These are phyloP conservation scores for Acanthisitta chloris DNA, from an alignment of 2,113 vertebrate species.

Conservation along the genomic window DNA sequence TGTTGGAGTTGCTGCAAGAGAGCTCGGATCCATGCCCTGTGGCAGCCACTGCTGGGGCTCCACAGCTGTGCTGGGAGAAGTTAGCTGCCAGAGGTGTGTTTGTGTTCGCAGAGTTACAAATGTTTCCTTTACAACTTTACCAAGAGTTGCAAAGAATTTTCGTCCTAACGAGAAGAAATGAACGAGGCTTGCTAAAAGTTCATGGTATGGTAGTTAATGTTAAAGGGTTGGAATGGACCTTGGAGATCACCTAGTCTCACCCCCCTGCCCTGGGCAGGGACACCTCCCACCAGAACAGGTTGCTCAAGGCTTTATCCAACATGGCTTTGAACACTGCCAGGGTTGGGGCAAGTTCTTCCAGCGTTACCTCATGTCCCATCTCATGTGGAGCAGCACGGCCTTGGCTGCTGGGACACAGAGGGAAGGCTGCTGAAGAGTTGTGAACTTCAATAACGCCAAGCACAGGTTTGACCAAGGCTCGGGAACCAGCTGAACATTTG, in stretches of 20 bases:
- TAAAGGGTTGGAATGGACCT: too few species aligned
- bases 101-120: accelerated
- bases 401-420: neutral
- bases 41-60: accelerated
- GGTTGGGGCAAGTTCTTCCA: too few species aligned
- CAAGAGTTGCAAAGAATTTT: neutral
- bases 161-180: neutral
- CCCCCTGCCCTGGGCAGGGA: too few species aligned
- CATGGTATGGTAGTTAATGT: too few species aligned
- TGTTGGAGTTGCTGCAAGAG: neutral
- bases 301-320: too few species aligned
- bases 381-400: accelerated
- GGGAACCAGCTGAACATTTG: neutral
- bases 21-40: accelerated
- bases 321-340: too few species aligned
- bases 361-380: too few species aligned
- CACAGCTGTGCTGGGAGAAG: neutral
- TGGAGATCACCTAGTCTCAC: too few species aligned
- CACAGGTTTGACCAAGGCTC: neutral
- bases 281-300: too few species aligned
- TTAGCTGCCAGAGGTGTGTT: neutral
- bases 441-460: neutral
- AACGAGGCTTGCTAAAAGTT: neutral
- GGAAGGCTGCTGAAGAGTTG: neutral
- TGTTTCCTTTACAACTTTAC: neutral